A percentile compares a stretch with the other conserved stretches of the same genome.
These are phyloP conservation scores for Drosophila lutescens DNA, from an alignment of 2,888 invertebrate genomes.

Conservation along the genomic window DNA sequence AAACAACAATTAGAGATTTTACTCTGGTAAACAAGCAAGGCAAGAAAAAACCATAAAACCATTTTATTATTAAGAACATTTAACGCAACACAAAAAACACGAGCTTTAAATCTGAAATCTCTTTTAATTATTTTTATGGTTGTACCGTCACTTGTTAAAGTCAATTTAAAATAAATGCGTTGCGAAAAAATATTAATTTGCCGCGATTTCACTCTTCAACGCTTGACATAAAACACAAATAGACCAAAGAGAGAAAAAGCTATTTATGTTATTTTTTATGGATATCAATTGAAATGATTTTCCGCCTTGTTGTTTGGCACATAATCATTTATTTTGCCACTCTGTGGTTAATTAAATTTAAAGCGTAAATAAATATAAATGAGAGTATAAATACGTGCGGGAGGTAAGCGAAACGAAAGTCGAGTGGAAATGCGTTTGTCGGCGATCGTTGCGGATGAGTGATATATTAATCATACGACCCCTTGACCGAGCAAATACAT, in stretches of 20 bases:
- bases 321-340: slow-evolving; percentile 48
- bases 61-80: slow-evolving; percentile 1
- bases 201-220: slow-evolving; percentile 19
- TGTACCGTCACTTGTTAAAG: not conserved
- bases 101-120: not conserved
- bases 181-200: not conserved
- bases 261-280: slow-evolving; percentile 18
- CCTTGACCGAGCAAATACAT: not conserved
- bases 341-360: slow-evolving; percentile 56
- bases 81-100: not conserved
- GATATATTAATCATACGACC: slow-evolving; percentile 43
- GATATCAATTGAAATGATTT: slow-evolving; percentile 24
- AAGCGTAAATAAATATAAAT: slow-evolving; percentile 36
- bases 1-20: not conserved
- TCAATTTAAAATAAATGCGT: slow-evolving; percentile 10
- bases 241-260: slow-evolving; percentile 10
- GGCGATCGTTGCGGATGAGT: slow-evolving; percentile 16
- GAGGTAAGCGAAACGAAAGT: slow-evolving; percentile 17
- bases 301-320: slow-evolving; percentile 15
- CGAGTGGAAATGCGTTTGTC: slow-evolving; percentile 11
- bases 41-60: not conserved
- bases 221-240: slow-evolving; percentile 4
- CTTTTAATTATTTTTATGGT: not conserved
- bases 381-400: not conserved
- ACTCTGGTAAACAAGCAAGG: not conserved